Conservation (phyloP, 2,888 invertebrate species). For the Drosophila gaucha region DNA sequence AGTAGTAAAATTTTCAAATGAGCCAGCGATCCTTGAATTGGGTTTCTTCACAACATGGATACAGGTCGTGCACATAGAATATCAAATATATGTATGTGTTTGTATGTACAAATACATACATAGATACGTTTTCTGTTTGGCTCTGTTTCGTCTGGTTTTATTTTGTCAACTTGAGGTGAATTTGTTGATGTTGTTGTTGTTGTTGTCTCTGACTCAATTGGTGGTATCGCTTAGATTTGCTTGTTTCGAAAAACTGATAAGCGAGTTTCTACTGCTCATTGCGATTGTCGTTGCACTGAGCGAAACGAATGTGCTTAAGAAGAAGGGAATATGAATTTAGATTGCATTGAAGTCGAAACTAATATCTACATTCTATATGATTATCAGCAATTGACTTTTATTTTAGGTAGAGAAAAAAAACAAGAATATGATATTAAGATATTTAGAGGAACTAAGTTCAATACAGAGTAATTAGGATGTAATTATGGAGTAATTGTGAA, state of each 20-base stretch:
- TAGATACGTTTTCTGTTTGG: conserved; percentile 1
- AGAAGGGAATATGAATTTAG: background rate
- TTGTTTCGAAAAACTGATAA: conserved; percentile 57
- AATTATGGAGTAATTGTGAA: background rate
- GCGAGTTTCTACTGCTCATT: conserved; percentile 17
- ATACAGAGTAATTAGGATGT: background rate
- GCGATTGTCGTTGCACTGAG: conserved; percentile 30
- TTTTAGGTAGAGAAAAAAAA: background rate
- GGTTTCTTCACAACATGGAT: background rate
- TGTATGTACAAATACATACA: background rate
- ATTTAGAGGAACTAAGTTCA: background rate
- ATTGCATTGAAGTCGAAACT: no score
- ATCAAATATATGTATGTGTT: background rate
- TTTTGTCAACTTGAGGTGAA: conserved; percentile 68
- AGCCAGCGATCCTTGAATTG: conserved; percentile 20
- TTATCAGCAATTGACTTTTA: background rate
- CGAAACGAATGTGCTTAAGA: background rate
- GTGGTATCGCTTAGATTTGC: conserved; percentile 73
- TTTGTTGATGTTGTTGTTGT: no score
- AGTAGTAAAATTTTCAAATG: conserved; percentile 24
- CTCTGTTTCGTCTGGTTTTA: conserved; percentile 28
- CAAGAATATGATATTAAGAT: background rate
- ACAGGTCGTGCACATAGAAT: background rate
- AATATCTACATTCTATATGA: background rate
- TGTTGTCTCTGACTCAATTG: conserved; percentile 68